phyloP scores from a whole-genome alignment of 2,113 vertebrate genomes.

The Scophthalmus maximus region DNA sequence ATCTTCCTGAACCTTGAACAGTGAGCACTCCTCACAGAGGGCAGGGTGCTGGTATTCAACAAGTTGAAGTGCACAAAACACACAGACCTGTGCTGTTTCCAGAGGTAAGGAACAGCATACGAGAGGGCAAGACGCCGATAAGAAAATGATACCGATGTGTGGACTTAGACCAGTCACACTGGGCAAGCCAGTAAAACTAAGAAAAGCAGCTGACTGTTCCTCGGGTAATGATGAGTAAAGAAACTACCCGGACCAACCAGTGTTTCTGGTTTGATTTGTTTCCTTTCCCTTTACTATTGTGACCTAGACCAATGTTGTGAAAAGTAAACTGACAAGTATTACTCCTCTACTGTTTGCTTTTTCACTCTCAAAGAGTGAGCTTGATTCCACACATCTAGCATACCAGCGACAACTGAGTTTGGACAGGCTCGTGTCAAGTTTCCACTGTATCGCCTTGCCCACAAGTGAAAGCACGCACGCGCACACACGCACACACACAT shows the following conservation, averaged over 20 bases:
- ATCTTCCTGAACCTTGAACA: conserved; percentile 86
- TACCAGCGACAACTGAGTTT: conserved; percentile 54
- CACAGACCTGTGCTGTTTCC: conserved; percentile 14
- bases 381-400: conserved; percentile 12
- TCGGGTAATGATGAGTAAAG: conserved; percentile 46
- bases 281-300: conserved; percentile 43
- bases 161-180: conserved; percentile 22
- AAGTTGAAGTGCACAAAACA: conserved; percentile 63
- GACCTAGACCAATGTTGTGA: conserved; percentile 9
- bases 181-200: conserved; percentile 6
- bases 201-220: conserved; percentile 37
- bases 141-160: conserved; percentile 42
- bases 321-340: conserved; percentile 26
- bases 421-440: conserved; percentile 54
- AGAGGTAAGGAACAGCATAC: conserved; percentile 38
- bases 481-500: not conserved
- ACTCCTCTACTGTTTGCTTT: not conserved
- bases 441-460: conserved; percentile 67
- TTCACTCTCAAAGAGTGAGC: not conserved
- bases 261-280: conserved; percentile 49
- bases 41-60: conserved; percentile 71
- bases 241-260: conserved; percentile 19
- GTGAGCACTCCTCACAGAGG: conserved; percentile 59
- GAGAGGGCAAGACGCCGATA: conserved; percentile 35
- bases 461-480: conserved; percentile 63